Base-by-base conservation (phyloP, 1,140 invertebrate species). In the Cotesia vestalis region DNA sequence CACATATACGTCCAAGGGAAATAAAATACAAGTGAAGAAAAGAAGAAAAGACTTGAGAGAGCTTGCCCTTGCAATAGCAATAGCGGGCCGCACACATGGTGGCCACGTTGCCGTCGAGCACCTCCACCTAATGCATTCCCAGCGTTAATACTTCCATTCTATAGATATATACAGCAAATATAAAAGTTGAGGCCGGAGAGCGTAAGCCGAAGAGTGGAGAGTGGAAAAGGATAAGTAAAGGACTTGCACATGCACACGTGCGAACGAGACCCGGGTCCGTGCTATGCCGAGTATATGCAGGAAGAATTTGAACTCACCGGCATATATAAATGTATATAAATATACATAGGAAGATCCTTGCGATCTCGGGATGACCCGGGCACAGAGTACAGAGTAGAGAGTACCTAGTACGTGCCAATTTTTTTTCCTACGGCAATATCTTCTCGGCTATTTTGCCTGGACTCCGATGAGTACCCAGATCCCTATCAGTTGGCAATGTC, bases 31-130 rank as follows among this genome's bases (percentile, higher is more conserved):
- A 27, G 27, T 27, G 20, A 20, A 20, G 27, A 59, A 59, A 27
- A 20, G 14, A 59, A 59, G 20, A 59, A 59, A 59, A 59, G 57
- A 59, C 57, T 59, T 59, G 57, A 59, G 57, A 9, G 27, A 14
- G 61, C 61, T 63, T 46, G 61, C 35, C 61, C 12, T 46, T 63
- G 35, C 38, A 27, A 27, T 27, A 27, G 27, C 27, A 27, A 27
- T 27, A 27, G 27, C 27, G 61, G 61, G 55, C 53, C 53, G 52
- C 67, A 69, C 67, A 69, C 67, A 69, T 69, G 55, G 67, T 69
- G 67, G 67, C 67, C 67, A 69, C 67, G 55, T 69, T 69, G 67
- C 67, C 67, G 35, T 57, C 53, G 35, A 36, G 35, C 61, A 40
- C 61, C 61, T 36, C 61, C 57, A 59, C 57, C 57, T 59, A 59